These are phyloP conservation scores for Diplodus puntazzo DNA, from an alignment of 2,797 vertebrate genomes.

Conservation along the genomic window DNA sequence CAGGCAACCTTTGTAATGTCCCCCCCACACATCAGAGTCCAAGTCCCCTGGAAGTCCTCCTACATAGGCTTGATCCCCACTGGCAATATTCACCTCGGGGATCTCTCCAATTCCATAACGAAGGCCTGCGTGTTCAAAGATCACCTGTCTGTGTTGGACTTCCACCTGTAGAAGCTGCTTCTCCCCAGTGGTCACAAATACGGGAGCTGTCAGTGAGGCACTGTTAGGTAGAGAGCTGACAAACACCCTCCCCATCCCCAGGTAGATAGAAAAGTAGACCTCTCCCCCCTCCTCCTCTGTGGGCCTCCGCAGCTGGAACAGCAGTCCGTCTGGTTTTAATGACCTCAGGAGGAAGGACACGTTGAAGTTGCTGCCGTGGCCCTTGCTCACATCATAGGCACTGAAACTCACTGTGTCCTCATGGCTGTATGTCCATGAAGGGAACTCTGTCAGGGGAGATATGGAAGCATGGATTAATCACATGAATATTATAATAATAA, in stretches of 20 bases:
- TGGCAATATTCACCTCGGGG: slow-evolving; percentile 70
- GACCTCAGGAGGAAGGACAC: slow-evolving; percentile 92
- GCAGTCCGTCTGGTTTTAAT: slow-evolving; percentile 85
- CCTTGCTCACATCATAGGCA: slow-evolving; percentile 79
- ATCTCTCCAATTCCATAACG: slow-evolving; percentile 76
- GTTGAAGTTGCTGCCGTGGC: slow-evolving; percentile 84
- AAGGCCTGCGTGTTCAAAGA: slow-evolving; percentile 73
- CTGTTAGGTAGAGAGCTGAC: slow-evolving; percentile 63
- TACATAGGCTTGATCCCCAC: slow-evolving; percentile 82
- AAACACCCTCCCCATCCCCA: slow-evolving; percentile 85
- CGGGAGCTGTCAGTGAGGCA: slow-evolving; percentile 62
- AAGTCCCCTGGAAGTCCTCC: slow-evolving; percentile 84
- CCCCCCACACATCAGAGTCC: slow-evolving; percentile 85
- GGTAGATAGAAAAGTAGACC: slow-evolving; percentile 86
- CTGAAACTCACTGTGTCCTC: slow-evolving; percentile 87
- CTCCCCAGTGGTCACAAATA: slow-evolving; percentile 86
- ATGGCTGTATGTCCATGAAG: slow-evolving; percentile 90
- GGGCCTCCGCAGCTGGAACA: slow-evolving; percentile 87
- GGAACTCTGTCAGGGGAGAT: slow-evolving; percentile 83
- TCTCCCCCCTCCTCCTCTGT: slow-evolving; percentile 21
- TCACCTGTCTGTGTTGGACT: slow-evolving; percentile 76
- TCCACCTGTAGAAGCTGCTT: slow-evolving; percentile 86
- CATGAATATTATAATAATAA: no score
- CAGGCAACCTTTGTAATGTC: slow-evolving; percentile 93
- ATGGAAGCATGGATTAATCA: slow-evolving; percentile 10